A percentile compares a stretch with the other conserved stretches of the same genome.
These are phyloP conservation scores for Calidris pygmaea DNA, from an alignment of 2,113 vertebrate species.

Conservation along the genomic window DNA sequence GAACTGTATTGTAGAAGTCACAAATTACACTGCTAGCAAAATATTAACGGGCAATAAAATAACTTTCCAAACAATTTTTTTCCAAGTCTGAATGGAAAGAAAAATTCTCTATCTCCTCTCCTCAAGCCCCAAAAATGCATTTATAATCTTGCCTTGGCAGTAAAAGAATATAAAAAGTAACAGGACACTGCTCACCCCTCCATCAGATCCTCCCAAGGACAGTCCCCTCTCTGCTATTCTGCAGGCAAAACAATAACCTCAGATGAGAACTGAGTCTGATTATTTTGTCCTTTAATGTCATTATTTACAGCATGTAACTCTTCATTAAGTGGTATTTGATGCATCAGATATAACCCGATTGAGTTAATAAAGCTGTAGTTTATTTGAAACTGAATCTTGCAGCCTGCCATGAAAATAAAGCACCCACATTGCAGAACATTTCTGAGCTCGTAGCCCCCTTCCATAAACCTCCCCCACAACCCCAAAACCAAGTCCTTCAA, in stretches of 20 bases:
- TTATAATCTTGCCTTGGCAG: conserved; percentile 8
- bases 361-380: not conserved
- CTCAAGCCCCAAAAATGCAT: not conserved
- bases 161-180: conserved; percentile 32
- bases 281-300: not conserved
- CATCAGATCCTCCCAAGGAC: conserved; percentile 92
- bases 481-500: not conserved
- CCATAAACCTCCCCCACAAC: not conserved
- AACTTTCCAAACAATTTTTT: not conserved
- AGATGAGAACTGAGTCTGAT: conserved; percentile 27
- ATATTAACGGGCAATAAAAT: not conserved
- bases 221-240: conserved; percentile 92
- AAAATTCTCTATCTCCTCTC: not conserved
- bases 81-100: not conserved
- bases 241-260: conserved; percentile 62
- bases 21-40: not conserved
- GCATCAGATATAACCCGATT: not conserved
- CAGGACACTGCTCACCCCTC: conserved; percentile 86
- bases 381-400: not conserved
- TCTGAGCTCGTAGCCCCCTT: not conserved
- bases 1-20: not conserved
- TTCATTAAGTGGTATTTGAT: not conserved
- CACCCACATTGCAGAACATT: not conserved
- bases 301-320: not conserved
- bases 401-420: not conserved